Percentiles rank a stretch among this genome's conserved stretches.
Evolutionary conservation across 2,113 vertebrate species (phyloP).

Genomic region (Mola mola): DNA sequence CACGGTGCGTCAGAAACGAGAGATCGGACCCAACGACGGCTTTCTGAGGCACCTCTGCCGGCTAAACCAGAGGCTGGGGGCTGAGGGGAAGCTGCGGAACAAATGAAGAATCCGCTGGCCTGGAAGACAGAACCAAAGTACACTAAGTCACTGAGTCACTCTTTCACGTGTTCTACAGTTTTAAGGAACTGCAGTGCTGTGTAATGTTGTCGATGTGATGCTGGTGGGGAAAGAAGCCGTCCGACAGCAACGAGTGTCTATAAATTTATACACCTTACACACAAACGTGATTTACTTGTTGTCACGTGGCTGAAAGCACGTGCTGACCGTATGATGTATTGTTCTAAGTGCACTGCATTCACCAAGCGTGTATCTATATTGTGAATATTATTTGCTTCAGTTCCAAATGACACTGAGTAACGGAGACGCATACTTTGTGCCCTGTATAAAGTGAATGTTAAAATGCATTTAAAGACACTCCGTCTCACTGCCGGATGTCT

Average conservation of each 20-base stretch:
- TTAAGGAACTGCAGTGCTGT: slow-evolving; percentile 11
- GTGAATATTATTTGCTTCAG: slow-evolving; percentile 9
- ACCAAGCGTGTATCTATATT: neutral
- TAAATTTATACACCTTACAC: neutral
- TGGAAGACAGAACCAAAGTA: neutral
- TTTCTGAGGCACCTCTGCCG: slow-evolving; percentile 93
- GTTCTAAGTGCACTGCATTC: slow-evolving; percentile 3
- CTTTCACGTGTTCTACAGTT: slow-evolving; percentile 19
- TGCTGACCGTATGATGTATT: slow-evolving; percentile 2
- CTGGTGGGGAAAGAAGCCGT: neutral
- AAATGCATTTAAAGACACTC: neutral
- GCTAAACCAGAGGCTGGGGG: slow-evolving; percentile 84
- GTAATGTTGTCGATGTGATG: neutral
- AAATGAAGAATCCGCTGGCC: slow-evolving; percentile 37
- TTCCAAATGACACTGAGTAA: neutral
- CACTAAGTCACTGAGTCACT: neutral
- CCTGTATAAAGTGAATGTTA: slow-evolving; percentile 6
- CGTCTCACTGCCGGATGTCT: too few relatives aligned
- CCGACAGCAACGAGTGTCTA: slow-evolving; percentile 2
- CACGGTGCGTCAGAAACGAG: slow-evolving; percentile 87
- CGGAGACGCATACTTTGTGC: neutral
- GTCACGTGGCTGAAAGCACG: slow-evolving; percentile 1
- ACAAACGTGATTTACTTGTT: neutral
- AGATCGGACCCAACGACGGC: slow-evolving; percentile 96
- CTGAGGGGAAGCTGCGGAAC: slow-evolving; percentile 76